Evolutionary conservation across 2,888 invertebrate genomes (phyloP).

Genomic region (Erebia aethiops): DNA sequence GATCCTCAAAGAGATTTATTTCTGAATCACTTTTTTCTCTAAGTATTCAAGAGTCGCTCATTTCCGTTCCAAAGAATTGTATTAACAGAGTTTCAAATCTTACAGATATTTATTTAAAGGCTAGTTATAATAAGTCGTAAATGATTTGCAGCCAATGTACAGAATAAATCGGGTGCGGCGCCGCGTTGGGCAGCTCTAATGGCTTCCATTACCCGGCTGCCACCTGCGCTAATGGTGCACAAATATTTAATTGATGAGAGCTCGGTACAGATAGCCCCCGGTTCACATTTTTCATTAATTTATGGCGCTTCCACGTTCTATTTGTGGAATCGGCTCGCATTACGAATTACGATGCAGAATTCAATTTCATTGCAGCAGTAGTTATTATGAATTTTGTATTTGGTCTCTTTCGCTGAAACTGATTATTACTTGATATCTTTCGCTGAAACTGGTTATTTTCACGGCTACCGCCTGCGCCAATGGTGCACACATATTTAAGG

Average conservation of each 20-base stretch:
- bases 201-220: constrained; percentile 75
- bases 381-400: background rate
- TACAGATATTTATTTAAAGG: background rate
- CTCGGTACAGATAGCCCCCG: constrained; percentile 60
- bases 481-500: constrained; percentile 78
- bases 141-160: constrained; percentile 52
- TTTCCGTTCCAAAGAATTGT: background rate
- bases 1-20: too few species aligned
- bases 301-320: constrained; percentile 48
- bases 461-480: constrained; percentile 75
- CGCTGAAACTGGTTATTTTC: background rate
- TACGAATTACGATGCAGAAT: constrained; percentile 29
- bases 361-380: constrained; percentile 5
- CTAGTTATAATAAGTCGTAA: constrained; percentile 5
- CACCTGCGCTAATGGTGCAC: constrained; percentile 78
- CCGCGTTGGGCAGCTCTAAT: constrained; percentile 64
- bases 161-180: constrained; percentile 55
- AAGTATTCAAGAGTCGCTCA: background rate
- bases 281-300: constrained; percentile 68
- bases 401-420: background rate
- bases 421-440: background rate
- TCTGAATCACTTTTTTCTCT: too few species aligned
- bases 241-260: constrained; percentile 79
- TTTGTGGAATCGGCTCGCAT: constrained; percentile 40
- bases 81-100: background rate